Conservation (phyloP, 2,113 vertebrate species). For the Trematocara macrostoma region DNA sequence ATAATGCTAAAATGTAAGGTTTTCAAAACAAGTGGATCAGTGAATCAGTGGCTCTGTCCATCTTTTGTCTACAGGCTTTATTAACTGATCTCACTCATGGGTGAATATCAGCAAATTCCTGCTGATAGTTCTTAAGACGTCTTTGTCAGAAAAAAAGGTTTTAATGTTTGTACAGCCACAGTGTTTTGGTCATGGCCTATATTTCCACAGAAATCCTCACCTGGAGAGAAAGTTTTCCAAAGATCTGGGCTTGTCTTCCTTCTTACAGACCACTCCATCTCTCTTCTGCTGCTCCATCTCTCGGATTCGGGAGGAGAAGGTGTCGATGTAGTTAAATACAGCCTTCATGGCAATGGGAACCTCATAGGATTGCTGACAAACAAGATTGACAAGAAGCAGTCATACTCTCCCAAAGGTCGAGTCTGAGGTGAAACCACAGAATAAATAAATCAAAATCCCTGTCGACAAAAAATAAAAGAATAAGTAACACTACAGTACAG, state of each 20-base stretch:
- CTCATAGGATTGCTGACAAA: slow-evolving; percentile 90
- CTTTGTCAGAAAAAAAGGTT: background rate
- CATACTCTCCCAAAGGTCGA: background rate
- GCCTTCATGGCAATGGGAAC: slow-evolving; percentile 97
- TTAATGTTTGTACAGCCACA: background rate
- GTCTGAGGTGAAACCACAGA: background rate
- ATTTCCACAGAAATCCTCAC: slow-evolving; percentile 58
- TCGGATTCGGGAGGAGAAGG: slow-evolving; percentile 93
- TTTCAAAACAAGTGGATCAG: background rate
- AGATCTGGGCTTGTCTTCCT: slow-evolving; percentile 94
- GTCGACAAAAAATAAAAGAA: background rate
- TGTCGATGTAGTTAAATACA: slow-evolving; percentile 90
- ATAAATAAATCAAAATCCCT: background rate
- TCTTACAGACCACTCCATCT: slow-evolving; percentile 88
- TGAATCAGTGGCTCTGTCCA: background rate
- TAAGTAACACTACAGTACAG: background rate
- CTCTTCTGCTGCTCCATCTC: slow-evolving; percentile 98
- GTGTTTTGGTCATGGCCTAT: background rate
- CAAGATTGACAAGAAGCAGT: background rate
- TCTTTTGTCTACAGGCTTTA: background rate
- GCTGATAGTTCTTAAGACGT: background rate
- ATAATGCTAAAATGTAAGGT: background rate
- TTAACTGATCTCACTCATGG: background rate
- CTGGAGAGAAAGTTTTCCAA: slow-evolving; percentile 96
- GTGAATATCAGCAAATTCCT: background rate